Evolutionary conservation across 1,140 invertebrate species (phyloP).

Genomic region (Phenacoccus solenopsis): DNA sequence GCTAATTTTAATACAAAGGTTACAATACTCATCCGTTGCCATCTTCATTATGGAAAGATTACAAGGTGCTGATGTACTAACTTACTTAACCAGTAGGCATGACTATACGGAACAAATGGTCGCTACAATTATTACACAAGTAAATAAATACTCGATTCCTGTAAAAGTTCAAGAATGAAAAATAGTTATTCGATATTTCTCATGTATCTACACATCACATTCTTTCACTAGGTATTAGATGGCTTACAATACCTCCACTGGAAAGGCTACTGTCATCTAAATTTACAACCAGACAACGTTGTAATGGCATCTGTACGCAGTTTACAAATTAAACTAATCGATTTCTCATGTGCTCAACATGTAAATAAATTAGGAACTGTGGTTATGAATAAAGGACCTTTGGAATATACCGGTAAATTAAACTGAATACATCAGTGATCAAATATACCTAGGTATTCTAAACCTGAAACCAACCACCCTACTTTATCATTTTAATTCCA

Average conservation of each 20-base stretch:
- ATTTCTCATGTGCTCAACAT: slow-evolving; percentile 72
- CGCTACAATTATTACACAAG: slow-evolving; percentile 64
- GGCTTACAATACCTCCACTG: slow-evolving; percentile 86
- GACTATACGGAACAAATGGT: slow-evolving; percentile 86
- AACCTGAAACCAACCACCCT: too few species aligned
- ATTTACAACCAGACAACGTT: slow-evolving; percentile 93
- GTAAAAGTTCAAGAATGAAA: too few species aligned
- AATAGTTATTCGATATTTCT: not conserved
- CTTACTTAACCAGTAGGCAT: slow-evolving; percentile 70
- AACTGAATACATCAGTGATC: not conserved
- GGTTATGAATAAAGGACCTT: slow-evolving; percentile 49
- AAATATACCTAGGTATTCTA: too few species aligned
- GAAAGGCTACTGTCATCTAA: slow-evolving; percentile 79
- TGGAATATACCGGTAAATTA: slow-evolving; percentile 53
- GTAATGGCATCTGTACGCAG: slow-evolving; percentile 79
- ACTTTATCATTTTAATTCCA: slow-evolving; percentile 37
- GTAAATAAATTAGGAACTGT: slow-evolving; percentile 64
- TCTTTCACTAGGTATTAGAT: slow-evolving; percentile 51
- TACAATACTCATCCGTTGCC: slow-evolving; percentile 42
- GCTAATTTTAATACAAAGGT: too few species aligned
- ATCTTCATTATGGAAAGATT: slow-evolving; percentile 74
- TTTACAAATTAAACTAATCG: slow-evolving; percentile 79
- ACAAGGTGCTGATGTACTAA: slow-evolving; percentile 80
- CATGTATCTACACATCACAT: not conserved
- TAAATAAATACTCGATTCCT: slow-evolving; percentile 26